phyloP scores from a whole-genome alignment of 2,113 vertebrate species.

The Philantomba maxwellii region DNA sequence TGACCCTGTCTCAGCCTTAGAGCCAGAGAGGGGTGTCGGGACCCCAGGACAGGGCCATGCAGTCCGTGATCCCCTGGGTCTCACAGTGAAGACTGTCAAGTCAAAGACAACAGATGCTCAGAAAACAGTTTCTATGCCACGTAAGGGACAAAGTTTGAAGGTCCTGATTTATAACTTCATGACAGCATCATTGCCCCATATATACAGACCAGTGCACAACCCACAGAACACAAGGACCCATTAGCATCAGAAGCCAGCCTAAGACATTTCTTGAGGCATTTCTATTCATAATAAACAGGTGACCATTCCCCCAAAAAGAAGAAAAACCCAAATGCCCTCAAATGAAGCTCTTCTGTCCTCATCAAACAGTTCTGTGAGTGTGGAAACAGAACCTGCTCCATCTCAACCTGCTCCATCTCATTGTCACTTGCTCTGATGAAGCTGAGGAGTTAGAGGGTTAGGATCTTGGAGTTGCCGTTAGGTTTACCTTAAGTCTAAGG shows the following conservation, averaged over 20 bases:
- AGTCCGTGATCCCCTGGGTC: background rate
- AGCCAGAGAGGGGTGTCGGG: background rate
- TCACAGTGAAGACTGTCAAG: background rate
- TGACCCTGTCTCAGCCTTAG: background rate
- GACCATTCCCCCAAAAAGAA: accelerated
- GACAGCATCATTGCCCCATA: background rate
- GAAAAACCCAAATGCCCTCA: background rate
- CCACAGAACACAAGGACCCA: background rate
- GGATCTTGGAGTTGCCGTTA: background rate
- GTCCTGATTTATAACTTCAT: background rate
- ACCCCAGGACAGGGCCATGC: background rate
- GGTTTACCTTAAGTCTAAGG: background rate
- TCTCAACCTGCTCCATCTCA: background rate
- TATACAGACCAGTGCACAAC: background rate
- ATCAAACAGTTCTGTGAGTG: background rate
- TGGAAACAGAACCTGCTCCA: background rate
- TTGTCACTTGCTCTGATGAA: background rate
- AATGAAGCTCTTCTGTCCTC: background rate
- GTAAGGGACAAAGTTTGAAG: background rate
- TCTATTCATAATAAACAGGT: background rate
- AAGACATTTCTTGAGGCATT: background rate
- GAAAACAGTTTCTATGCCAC: background rate
- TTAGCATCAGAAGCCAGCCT: background rate
- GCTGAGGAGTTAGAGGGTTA: background rate
- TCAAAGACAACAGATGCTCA: background rate